phyloP scores from a whole-genome alignment of 2,797 vertebrate species.

The Loriculus beryllinus region DNA sequence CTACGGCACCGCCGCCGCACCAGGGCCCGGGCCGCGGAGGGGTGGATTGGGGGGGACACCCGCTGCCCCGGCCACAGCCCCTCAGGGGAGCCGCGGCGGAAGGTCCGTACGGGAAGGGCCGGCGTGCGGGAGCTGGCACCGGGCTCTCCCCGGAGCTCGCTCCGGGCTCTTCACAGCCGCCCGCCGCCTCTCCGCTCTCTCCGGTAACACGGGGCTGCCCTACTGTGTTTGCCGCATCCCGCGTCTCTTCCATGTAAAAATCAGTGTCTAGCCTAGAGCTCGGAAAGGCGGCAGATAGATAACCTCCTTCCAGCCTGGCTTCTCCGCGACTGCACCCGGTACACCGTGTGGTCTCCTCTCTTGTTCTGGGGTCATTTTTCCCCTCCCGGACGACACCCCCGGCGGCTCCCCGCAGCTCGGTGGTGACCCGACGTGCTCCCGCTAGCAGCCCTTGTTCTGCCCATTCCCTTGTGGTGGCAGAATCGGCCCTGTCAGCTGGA shows the following conservation, averaged over 20 bases:
- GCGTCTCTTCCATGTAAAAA: neutral
- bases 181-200: neutral
- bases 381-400: accelerated
- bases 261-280: neutral
- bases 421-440: accelerated
- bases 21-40: neutral
- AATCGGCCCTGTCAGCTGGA: neutral
- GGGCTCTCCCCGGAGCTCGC: neutral
- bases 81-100: neutral
- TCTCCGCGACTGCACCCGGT: neutral
- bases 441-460: neutral
- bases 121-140: neutral
- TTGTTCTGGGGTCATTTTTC: neutral
- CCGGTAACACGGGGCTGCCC: neutral
- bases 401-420: neutral
- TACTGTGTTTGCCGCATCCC: neutral
- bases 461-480: neutral
- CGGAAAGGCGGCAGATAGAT: neutral
- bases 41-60: neutral
- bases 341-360: neutral
- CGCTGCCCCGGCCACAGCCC: neutral
- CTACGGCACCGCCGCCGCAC: neutral
- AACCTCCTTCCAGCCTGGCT: neutral
- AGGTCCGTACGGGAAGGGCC: neutral
- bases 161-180: neutral